A percentile compares a stretch with the other conserved stretches of the same genome.
phyloP scores from a whole-genome alignment of 1,140 invertebrate genomes.

The Papilio glaucus region DNA sequence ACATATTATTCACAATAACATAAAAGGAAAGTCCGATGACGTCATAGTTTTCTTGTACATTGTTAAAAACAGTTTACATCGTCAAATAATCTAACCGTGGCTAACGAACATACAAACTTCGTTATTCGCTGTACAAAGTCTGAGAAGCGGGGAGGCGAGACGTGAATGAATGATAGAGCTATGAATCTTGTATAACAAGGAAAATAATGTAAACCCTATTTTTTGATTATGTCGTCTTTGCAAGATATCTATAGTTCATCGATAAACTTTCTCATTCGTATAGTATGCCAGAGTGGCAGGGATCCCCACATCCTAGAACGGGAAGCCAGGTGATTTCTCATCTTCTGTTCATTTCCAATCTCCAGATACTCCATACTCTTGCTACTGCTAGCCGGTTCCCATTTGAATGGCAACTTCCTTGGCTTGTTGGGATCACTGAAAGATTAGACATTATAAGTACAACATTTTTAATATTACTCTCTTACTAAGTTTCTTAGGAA shows the following conservation, averaged over 20 bases:
- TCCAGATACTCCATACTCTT: slow-evolving; percentile 63
- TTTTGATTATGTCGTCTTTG: neutral
- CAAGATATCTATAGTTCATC: slow-evolving; percentile 55
- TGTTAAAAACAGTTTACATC: no score
- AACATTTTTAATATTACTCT: neutral
- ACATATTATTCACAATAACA: no score
- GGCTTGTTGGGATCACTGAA: slow-evolving; percentile 68
- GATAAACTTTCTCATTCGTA: slow-evolving; percentile 41
- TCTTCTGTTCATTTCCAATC: slow-evolving; percentile 47
- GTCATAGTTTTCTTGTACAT: no score
- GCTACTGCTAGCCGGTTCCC: slow-evolving; percentile 50
- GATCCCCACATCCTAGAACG: slow-evolving; percentile 58
- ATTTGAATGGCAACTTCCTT: slow-evolving; percentile 54
- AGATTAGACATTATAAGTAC: neutral
- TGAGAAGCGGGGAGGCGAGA: no score
- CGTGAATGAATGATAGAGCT: no score
- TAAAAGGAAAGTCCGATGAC: no score
- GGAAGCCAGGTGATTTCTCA: slow-evolving; percentile 56
- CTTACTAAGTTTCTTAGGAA: neutral
- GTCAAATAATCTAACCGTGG: no score
- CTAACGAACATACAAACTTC: no score
- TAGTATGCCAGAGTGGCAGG: slow-evolving; percentile 66
- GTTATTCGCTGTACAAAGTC: no score
- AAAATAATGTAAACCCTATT: no score
- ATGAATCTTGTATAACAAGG: no score